Percentiles rank a stretch among this genome's conserved stretches.
Conservation (phyloP, 2,888 invertebrate genomes). For the Metalampra italica region DNA sequence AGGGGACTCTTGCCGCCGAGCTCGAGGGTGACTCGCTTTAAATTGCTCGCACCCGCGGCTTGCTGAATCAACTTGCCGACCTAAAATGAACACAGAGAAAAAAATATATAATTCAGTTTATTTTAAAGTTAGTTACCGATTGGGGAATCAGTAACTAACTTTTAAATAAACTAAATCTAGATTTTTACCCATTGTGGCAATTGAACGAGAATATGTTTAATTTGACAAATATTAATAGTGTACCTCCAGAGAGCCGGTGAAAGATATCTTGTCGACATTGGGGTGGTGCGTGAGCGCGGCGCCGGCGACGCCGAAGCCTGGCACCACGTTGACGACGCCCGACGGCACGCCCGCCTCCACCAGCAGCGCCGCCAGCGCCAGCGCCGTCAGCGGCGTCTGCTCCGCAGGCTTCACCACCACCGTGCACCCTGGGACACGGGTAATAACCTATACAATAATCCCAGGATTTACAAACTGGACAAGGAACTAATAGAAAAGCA, state of each 20-base stretch:
- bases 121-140: too few relatives aligned
- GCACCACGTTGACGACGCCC: constrained; percentile 94
- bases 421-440: constrained; percentile 86
- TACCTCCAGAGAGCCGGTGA: constrained; percentile 76
- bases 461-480: too few relatives aligned
- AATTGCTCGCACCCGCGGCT: constrained; percentile 85
- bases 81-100: constrained; percentile 80
- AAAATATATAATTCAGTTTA: constrained; percentile 2
- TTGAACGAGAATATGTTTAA: too few relatives aligned
- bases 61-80: constrained; percentile 78
- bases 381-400: constrained; percentile 95
- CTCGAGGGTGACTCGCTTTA: constrained; percentile 90
- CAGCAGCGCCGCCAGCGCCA: constrained; percentile 89
- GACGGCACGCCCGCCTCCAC: constrained; percentile 95
- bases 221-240: constrained; percentile 34
- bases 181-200: too few relatives aligned
- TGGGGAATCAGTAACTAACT: too few relatives aligned
- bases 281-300: constrained; percentile 85
- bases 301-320: constrained; percentile 94
- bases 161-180: too few relatives aligned
- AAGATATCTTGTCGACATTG: constrained; percentile 93
- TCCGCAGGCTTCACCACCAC: constrained; percentile 96
- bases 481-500: too few relatives aligned
- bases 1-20: constrained; percentile 94
- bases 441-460: too few relatives aligned